Evolutionary conservation across 2,888 invertebrate genomes (phyloP).

Genomic region (Xestia c-nigrum): DNA sequence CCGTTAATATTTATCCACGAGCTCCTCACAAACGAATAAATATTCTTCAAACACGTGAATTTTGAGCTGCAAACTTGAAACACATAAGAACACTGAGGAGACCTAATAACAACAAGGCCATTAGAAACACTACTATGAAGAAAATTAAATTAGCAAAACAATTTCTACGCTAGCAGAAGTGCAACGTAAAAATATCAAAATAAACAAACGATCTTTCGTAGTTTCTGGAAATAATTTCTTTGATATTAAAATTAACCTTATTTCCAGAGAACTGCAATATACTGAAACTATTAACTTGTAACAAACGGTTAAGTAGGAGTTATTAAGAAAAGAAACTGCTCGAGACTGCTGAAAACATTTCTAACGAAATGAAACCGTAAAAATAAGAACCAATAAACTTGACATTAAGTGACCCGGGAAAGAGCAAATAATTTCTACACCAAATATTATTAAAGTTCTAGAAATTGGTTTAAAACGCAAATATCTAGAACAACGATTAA

Average conservation of each 20-base stretch:
- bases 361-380: constrained; percentile 37
- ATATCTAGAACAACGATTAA: background rate
- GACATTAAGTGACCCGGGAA: constrained; percentile 14
- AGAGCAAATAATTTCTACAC: background rate
- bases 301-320: constrained; percentile 4
- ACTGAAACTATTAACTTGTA: constrained; percentile 11
- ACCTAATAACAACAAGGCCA: background rate
- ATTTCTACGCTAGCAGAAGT: constrained; percentile 26
- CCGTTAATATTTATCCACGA: no score
- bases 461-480: background rate
- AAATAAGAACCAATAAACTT: constrained; percentile 21
- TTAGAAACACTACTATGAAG: constrained; percentile 8
- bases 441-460: background rate
- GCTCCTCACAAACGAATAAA: background rate
- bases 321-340: constrained; percentile 28
- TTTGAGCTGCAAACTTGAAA: background rate
- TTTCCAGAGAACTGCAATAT: constrained; percentile 21
- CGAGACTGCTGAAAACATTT: constrained; percentile 10
- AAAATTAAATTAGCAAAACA: constrained; percentile 18
- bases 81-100: background rate
- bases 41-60: background rate
- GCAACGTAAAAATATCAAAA: constrained; percentile 30
- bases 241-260: constrained; percentile 16
- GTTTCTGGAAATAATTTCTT: constrained; percentile 15
- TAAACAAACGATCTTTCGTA: background rate